phyloP scores from a whole-genome alignment of 2,113 vertebrate genomes.

The Himantopus leucocephalus region DNA sequence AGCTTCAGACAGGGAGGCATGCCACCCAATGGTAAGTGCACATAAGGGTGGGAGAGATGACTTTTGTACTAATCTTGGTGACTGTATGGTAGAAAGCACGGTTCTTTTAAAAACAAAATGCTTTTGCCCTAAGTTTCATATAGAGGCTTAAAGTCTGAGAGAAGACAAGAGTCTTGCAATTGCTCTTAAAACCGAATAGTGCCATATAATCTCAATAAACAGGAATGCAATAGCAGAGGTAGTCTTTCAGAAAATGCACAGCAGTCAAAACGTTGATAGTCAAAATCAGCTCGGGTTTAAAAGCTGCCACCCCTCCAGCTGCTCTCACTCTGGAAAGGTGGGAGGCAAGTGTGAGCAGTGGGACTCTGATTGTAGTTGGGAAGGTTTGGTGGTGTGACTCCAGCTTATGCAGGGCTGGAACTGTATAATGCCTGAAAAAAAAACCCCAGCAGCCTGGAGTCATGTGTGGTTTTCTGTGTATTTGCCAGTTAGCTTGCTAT shows the following conservation, averaged over 20 bases:
- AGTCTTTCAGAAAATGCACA: neutral
- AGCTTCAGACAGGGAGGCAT: neutral
- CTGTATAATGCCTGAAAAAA: neutral
- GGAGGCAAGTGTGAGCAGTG: neutral
- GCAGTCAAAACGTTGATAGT: neutral
- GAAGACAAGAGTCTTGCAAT: neutral
- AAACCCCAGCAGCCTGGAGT: neutral
- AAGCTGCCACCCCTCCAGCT: neutral
- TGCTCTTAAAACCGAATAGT: neutral
- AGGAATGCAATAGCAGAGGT: neutral
- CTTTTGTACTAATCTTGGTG: neutral
- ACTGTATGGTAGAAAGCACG: neutral
- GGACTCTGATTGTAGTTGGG: neutral
- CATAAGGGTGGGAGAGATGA: accelerated
- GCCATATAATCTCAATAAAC: neutral
- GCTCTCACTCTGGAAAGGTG: neutral
- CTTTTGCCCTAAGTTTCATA: neutral
- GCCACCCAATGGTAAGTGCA: neutral
- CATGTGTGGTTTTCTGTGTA: neutral
- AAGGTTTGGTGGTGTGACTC: neutral
- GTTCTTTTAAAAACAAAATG: neutral
- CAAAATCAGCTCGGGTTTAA: neutral
- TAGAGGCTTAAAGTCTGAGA: neutral
- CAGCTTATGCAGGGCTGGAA: neutral
- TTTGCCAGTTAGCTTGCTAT: neutral